Evolutionary conservation across 1,140 invertebrate species (phyloP).

Genomic region (Drosophila mojavensis): DNA sequence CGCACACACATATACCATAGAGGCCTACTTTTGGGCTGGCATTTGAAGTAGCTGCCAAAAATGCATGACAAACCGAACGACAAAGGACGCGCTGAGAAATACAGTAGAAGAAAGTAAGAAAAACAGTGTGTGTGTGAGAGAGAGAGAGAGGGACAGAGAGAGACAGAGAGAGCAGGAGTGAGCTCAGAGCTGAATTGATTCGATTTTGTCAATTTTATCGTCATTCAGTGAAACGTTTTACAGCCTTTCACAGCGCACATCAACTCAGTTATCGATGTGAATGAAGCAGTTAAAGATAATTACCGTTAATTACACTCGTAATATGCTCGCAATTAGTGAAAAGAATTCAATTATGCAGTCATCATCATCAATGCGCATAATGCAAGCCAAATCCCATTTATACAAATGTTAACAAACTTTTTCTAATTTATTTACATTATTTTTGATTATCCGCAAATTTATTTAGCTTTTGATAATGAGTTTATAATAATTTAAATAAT

Average conservation of each 20-base stretch:
- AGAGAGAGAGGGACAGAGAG: background rate
- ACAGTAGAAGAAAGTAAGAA: background rate
- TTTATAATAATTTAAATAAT: too few species aligned
- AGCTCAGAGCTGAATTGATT: conserved; percentile 27
- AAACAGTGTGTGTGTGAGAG: background rate
- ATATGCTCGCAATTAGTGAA: background rate
- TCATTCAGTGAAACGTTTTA: conserved; percentile 24
- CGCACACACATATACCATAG: conserved; percentile 11
- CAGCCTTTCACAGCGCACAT: background rate
- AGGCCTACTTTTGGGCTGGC: conserved; percentile 43
- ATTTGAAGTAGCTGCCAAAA: conserved; percentile 24
- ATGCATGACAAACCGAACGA: conserved; percentile 5
- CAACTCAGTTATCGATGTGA: background rate
- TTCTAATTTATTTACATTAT: too few species aligned
- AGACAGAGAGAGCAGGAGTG: background rate
- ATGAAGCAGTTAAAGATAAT: background rate
- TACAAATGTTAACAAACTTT: too few species aligned
- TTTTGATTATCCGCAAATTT: too few species aligned
- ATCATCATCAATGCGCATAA: background rate
- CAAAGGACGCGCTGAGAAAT: background rate
- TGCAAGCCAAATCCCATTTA: too few species aligned
- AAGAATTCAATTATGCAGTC: conserved; percentile 1
- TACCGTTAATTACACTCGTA: background rate
- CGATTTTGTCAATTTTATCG: conserved; percentile 22
- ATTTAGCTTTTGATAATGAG: too few species aligned